Evolutionary conservation across 1,140 invertebrate genomes (phyloP), one percentile per base, ranked within the genome.

Genomic region (Diorhabda elongata): DNA sequence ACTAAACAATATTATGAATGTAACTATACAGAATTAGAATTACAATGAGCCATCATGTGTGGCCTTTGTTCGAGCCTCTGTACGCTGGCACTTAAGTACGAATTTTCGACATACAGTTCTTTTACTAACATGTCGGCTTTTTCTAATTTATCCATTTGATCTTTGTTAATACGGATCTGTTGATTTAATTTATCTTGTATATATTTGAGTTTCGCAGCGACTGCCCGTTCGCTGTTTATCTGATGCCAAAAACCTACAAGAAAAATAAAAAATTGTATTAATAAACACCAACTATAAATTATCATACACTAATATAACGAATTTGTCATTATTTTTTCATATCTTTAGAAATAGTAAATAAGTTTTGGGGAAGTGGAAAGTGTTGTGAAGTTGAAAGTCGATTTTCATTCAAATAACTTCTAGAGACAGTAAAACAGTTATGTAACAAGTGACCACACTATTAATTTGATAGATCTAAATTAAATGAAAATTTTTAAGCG

Each of bases 61-160:
- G 81, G 84, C 47, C 47, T 6, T 64, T 87, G 87, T 72, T 89
- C 86, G 42, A 90, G 75, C 63, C 84, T 82, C 76, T 89, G 87
- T n/a, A 89, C 83, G 42, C 84, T 87, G 4, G 87, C 85, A 9
- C 86, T 85, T 68, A 92, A 81, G 78, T 89, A 87, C 43, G 90
- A 88, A 83, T 92, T 93, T 81, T 93, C 91, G n/a, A 92, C 85
- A 77, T 90, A 93, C 26, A 93, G 82, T 79, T 92, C 91, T 80
- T 91, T 91, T 2, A 91, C 88, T 4, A 92, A 81, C 71, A 91
- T 80, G 80, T 93, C 91, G 47, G 90, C 86, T 74, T 86, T 86
- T n/a, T 87, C 85, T 65, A 93, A 81, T 68, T 87, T 87, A 77
- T 88, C 85, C 62, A 81, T 76, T 81, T 85, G 84, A 73, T 87